A percentile compares a stretch with the other conserved stretches of the same genome.
Evolutionary conservation across 2,797 vertebrate genomes (phyloP).

Genomic region (Acanthiza pusilla): DNA sequence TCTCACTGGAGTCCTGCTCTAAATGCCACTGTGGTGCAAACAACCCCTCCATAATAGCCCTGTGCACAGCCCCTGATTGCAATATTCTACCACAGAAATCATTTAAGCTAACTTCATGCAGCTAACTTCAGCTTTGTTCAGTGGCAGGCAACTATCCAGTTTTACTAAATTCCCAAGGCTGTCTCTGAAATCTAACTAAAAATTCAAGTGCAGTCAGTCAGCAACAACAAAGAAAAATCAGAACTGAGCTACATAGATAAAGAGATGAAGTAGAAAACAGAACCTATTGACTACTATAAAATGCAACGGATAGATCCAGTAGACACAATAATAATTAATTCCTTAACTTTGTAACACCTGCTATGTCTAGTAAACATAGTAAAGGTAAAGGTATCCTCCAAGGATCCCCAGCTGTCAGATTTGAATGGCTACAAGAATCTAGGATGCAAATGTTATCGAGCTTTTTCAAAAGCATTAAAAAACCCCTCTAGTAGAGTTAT

Average conservation of each 20-base stretch:
- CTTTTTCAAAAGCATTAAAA: background rate
- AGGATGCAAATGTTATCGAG: background rate
- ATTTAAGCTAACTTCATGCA: background rate
- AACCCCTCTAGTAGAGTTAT: background rate
- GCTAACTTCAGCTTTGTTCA: background rate
- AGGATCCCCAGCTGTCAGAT: background rate
- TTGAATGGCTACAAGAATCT: background rate
- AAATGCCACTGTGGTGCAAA: background rate
- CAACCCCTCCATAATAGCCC: background rate
- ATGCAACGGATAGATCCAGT: background rate
- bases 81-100: background rate
- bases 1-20: background rate
- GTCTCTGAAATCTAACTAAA: background rate
- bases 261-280: background rate
- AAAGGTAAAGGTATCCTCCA: background rate
- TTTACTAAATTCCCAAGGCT: background rate
- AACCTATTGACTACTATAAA: background rate
- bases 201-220: background rate
- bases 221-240: background rate
- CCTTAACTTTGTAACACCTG: background rate
- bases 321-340: background rate
- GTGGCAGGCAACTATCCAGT: background rate
- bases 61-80: background rate
- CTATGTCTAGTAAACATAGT: background rate
- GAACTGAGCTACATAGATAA: background rate